Evolutionary conservation across 2,888 invertebrate genomes (phyloP).

Genomic region (Bembecia ichneumoniformis): DNA sequence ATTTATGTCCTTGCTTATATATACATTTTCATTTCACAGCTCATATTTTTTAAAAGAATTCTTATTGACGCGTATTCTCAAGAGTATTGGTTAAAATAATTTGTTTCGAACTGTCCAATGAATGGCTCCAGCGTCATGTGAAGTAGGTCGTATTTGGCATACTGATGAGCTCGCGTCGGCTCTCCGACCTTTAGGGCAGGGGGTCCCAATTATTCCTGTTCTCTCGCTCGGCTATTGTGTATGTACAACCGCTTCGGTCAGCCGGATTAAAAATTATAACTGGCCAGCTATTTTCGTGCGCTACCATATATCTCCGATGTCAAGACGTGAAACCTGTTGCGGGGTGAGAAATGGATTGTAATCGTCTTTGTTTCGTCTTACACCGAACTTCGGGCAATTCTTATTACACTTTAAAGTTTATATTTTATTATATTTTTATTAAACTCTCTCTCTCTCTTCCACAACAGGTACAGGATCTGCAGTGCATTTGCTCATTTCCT

Average conservation of each 20-base stretch:
- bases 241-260: slow-evolving; percentile 18
- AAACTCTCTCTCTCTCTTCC: no score
- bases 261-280: slow-evolving; percentile 10
- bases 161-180: slow-evolving; percentile 32
- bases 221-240: slow-evolving; percentile 20
- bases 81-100: slow-evolving; percentile 45
- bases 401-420: no score
- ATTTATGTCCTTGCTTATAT: slow-evolving; percentile 5
- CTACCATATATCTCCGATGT: not conserved
- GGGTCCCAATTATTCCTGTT: slow-evolving; percentile 39
- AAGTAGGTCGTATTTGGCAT: slow-evolving; percentile 31
- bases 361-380: not conserved
- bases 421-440: no score
- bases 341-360: not conserved
- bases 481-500: no score
- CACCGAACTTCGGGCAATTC: not conserved
- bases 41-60: not conserved
- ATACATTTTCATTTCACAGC: slow-evolving; percentile 27
- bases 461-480: no score
- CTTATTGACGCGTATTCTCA: slow-evolving; percentile 28
- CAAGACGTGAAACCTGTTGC: not conserved
- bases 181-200: slow-evolving; percentile 11
- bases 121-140: slow-evolving; percentile 37
- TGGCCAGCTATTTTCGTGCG: not conserved
- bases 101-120: slow-evolving; percentile 54